phyloP scores from a whole-genome alignment of 2,888 invertebrate genomes.

The Chymomyza caudatula region DNA sequence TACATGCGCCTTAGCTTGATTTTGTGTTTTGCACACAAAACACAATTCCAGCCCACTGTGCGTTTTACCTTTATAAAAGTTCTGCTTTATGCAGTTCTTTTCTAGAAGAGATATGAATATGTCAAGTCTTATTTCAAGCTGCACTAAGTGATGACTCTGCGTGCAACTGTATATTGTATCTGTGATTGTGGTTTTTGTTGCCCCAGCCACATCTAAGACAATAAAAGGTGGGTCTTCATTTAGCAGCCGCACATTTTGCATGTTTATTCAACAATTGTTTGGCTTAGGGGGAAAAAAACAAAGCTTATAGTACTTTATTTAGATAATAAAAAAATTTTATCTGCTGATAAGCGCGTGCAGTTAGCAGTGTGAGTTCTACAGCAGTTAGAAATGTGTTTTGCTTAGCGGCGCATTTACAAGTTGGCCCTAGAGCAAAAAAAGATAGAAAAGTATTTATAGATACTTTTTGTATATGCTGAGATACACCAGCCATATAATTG shows the following conservation, averaged over 20 bases:
- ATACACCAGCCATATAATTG: too few species aligned
- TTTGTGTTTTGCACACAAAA: conserved; percentile 16
- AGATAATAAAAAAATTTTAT: conserved; percentile 58
- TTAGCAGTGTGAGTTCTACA: neutral
- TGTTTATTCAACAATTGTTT: conserved; percentile 73
- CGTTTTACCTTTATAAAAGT: conserved; percentile 11
- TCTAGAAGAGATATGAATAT: conserved; percentile 67
- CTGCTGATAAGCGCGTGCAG: conserved; percentile 54
- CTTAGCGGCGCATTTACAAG: neutral
- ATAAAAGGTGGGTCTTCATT: conserved; percentile 67
- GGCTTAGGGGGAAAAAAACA: conserved; percentile 38
- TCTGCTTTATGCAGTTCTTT: conserved; percentile 52
- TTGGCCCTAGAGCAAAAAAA: neutral
- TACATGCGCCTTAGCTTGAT: too few species aligned
- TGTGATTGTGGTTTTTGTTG: neutral
- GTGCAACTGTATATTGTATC: conserved; percentile 40
- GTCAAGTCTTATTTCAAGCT: conserved; percentile 64
- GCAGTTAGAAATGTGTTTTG: neutral
- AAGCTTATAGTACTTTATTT: conserved; percentile 62
- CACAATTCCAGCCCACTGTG: conserved; percentile 24
- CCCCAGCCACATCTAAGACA: conserved; percentile 43
- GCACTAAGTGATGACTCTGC: conserved; percentile 61
- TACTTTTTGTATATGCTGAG: too few species aligned
- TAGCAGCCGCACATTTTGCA: conserved; percentile 67
- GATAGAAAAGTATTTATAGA: neutral